A percentile compares a stretch with the other conserved stretches of the same genome.
Evolutionary conservation across 2,888 invertebrate genomes (phyloP).

Genomic region (Agrochola litura): DNA sequence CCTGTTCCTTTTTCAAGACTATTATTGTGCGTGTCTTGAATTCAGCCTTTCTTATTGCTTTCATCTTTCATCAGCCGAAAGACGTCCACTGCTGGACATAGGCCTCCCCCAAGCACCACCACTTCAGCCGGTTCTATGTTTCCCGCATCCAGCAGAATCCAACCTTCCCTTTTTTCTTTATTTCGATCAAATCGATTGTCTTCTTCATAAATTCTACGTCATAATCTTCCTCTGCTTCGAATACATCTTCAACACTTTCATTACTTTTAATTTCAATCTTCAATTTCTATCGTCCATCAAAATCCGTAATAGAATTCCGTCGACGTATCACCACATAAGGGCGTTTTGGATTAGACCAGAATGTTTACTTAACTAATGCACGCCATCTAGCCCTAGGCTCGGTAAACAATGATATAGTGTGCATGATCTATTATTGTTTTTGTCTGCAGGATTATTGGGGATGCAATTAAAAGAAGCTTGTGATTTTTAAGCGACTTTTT

Average conservation of each 20-base stretch:
- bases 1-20: too few relatives aligned
- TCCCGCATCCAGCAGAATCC: too few relatives aligned
- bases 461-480: conserved; percentile 70
- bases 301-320: conserved; percentile 28
- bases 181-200: background rate
- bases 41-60: too few relatives aligned
- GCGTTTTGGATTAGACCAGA: conserved; percentile 77
- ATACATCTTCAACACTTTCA: background rate
- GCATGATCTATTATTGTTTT: conserved; percentile 82
- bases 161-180: background rate
- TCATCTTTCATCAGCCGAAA: too few relatives aligned
- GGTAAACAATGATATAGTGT: conserved; percentile 76
- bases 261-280: background rate
- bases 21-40: too few relatives aligned
- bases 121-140: too few relatives aligned
- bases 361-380: conserved; percentile 88
- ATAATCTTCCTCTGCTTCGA: background rate
- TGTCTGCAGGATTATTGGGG: conserved; percentile 79
- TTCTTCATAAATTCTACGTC: background rate
- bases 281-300: conserved; percentile 30
- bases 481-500: conserved; percentile 22
- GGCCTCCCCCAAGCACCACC: too few relatives aligned
- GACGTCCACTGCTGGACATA: too few relatives aligned
- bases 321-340: conserved; percentile 44
- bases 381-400: conserved; percentile 87